Percentiles rank a stretch among this genome's conserved stretches.
Conservation (phyloP, 2,113 vertebrate species). For the Poeciliopsis retropinna region DNA sequence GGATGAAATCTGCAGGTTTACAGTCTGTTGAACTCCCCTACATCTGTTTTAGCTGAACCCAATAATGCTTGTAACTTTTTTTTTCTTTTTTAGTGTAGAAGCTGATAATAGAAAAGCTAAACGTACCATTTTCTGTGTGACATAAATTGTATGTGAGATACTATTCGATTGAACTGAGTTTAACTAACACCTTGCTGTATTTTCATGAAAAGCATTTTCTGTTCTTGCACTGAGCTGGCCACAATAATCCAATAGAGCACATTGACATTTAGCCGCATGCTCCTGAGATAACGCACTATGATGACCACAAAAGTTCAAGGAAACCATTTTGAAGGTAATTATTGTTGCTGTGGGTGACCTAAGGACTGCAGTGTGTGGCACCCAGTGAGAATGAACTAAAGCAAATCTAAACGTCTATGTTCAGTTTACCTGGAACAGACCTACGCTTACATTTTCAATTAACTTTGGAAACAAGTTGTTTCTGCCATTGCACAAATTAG, state of each 20-base stretch:
- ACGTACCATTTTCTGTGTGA: background rate
- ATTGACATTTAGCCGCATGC: background rate
- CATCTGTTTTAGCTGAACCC: no score
- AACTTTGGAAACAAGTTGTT: no score
- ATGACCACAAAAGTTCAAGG: background rate
- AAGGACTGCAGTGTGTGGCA: background rate
- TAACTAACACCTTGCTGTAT: background rate
- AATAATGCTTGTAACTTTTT: no score
- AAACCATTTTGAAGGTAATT: background rate
- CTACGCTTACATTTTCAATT: no score
- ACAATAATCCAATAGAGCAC: background rate
- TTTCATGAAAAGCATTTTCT: background rate
- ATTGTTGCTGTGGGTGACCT: background rate
- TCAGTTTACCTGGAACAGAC: background rate
- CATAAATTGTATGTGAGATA: background rate
- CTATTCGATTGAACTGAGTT: background rate
- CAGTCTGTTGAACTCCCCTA: no score
- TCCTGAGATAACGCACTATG: background rate
- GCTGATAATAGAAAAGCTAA: background rate
- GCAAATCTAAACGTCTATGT: background rate
- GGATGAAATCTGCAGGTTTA: no score
- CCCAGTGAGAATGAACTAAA: no score
- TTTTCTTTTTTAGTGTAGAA: no score
- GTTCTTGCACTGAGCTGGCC: background rate
- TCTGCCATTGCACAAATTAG: no score